phyloP scores from a whole-genome alignment of 2,888 invertebrate species.

The Orchesella flavescens region DNA sequence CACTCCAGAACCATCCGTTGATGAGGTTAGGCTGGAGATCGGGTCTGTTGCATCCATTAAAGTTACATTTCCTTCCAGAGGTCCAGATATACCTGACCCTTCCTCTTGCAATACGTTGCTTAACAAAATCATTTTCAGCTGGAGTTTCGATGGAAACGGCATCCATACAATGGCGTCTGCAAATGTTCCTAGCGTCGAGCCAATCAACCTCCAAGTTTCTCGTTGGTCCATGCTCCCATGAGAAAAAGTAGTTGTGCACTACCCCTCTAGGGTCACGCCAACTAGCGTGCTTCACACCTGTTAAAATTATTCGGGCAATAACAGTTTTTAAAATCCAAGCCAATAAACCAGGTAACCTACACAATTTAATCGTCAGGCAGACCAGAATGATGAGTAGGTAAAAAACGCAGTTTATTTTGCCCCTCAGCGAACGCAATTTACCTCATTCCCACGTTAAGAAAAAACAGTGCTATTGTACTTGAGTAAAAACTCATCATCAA shows the following conservation, averaged over 20 bases:
- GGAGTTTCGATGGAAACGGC: slow-evolving; percentile 90
- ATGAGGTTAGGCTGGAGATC: slow-evolving; percentile 90
- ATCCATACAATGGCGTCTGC: slow-evolving; percentile 95
- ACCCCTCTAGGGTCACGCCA: slow-evolving; percentile 91
- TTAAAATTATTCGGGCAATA: slow-evolving; percentile 24
- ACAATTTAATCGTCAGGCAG: no score
- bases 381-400: no score
- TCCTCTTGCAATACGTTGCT: slow-evolving; percentile 83
- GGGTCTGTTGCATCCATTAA: slow-evolving; percentile 86
- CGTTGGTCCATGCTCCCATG: slow-evolving; percentile 86
- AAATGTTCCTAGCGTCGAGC: slow-evolving; percentile 91
- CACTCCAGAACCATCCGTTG: slow-evolving; percentile 95
- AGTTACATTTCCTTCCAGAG: slow-evolving; percentile 92
- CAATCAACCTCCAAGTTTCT: slow-evolving; percentile 89
- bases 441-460: no score
- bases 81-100: slow-evolving; percentile 93
- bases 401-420: no score
- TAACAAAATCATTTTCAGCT: slow-evolving; percentile 91
- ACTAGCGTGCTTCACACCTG: slow-evolving; percentile 89
- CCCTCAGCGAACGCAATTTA: no score
- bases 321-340: no score
- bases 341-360: no score
- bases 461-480: no score
- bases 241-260: slow-evolving; percentile 94
- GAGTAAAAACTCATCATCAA: no score